Evolutionary conservation across 2,113 vertebrate species (phyloP).

Genomic region (Donacobius atricapilla): DNA sequence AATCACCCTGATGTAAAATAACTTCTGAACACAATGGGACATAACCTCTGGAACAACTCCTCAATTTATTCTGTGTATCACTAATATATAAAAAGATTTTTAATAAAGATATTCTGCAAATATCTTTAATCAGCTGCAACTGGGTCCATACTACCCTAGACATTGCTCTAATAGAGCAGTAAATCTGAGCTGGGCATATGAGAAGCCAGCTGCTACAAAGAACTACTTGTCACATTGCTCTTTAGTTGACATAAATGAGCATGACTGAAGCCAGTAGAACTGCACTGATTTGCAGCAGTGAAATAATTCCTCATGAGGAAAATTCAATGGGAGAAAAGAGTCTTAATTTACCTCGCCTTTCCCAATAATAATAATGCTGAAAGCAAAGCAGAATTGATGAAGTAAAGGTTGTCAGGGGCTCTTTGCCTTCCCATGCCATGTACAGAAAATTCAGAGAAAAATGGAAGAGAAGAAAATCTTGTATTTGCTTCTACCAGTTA

Average conservation of each 20-base stretch:
- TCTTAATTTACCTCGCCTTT: background rate
- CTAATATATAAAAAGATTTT: too few species aligned
- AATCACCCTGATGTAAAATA: background rate
- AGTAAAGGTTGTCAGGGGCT: background rate
- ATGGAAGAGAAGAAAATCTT: background rate
- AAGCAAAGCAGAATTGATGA: background rate
- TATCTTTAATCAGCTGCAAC: background rate
- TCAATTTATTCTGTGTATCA: background rate
- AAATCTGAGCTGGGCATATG: background rate
- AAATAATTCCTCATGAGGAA: background rate
- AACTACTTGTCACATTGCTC: background rate
- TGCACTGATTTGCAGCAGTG: background rate
- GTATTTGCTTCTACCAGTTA: background rate
- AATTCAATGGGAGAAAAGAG: background rate
- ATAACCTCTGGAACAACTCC: background rate
- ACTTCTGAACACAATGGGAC: background rate
- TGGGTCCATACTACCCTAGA: background rate
- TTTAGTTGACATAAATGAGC: background rate
- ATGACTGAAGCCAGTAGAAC: background rate
- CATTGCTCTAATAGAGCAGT: background rate
- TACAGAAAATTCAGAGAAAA: background rate
- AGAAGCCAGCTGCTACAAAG: constrained; percentile 11
- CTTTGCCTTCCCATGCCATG: background rate
- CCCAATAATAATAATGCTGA: background rate
- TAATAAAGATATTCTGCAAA: too few species aligned